Percentiles rank a stretch among this genome's conserved stretches.
Evolutionary conservation across 2,113 vertebrate genomes (phyloP).

Genomic region (Stercorarius parasiticus): DNA sequence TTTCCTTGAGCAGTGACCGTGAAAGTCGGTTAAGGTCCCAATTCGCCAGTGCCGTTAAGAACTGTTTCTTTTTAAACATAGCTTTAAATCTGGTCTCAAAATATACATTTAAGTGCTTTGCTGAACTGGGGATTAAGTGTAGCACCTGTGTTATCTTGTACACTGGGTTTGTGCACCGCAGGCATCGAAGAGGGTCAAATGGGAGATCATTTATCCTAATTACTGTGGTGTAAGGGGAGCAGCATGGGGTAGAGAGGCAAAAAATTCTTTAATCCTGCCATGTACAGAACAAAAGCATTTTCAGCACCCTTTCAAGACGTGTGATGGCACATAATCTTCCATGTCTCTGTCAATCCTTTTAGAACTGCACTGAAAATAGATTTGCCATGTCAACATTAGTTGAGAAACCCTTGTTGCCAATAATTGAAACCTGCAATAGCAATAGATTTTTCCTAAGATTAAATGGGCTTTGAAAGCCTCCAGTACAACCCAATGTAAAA

Average conservation of each 20-base stretch:
- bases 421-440: not conserved
- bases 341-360: not conserved
- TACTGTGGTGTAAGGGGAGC: not conserved
- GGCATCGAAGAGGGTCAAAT: slow-evolving; percentile 1
- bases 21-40: not conserved
- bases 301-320: not conserved
- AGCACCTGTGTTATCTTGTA: not conserved
- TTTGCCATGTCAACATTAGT: not conserved
- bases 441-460: not conserved
- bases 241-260: not conserved
- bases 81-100: not conserved
- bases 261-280: not conserved
- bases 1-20: not conserved
- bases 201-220: slow-evolving; percentile 18
- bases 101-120: not conserved
- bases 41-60: not conserved
- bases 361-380: not conserved
- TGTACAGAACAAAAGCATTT: slow-evolving; percentile 9
- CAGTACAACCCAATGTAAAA: not conserved
- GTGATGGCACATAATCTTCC: not conserved
- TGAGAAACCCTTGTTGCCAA: slow-evolving; percentile 11
- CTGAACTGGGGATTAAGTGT: not conserved
- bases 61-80: not conserved
- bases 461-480: slow-evolving; percentile 13
- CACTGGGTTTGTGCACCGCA: not conserved